These are phyloP conservation scores for Geotrypetes seraphini DNA, from an alignment of 2,797 vertebrate genomes.

Conservation along the genomic window DNA sequence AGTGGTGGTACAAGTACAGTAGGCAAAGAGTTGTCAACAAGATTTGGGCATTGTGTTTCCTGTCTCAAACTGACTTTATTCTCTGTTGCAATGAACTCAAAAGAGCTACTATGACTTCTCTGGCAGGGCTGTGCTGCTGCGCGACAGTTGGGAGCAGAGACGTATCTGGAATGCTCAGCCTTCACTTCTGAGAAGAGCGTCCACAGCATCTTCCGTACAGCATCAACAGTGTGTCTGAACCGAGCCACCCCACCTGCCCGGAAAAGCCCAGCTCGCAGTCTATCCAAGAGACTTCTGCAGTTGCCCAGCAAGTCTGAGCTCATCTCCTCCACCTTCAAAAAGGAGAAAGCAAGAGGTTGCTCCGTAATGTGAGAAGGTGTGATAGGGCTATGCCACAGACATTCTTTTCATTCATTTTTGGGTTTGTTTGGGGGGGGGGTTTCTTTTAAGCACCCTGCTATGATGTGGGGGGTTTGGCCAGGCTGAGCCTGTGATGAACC, in stretches of 20 bases:
- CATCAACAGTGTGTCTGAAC: constrained; percentile 72
- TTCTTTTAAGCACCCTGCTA: background rate
- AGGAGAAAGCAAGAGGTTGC: constrained; percentile 87
- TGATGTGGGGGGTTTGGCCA: background rate
- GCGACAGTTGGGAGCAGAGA: constrained; percentile 78
- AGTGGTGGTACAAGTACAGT: no score
- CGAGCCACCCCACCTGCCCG: constrained; percentile 54
- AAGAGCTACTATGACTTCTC: no score
- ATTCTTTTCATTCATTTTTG: no score
- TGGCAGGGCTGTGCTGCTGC: constrained; percentile 74
- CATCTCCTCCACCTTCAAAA: constrained; percentile 81
- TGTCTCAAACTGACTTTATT: no score
- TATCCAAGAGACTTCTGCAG: constrained; percentile 84
- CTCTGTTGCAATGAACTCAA: no score
- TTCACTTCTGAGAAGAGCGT: constrained; percentile 93
- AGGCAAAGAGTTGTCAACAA: no score
- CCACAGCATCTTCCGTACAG: constrained; percentile 80
- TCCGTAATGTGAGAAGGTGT: constrained; percentile 84
- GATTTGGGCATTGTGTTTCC: no score
- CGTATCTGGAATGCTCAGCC: constrained; percentile 86
- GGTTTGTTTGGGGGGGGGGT: no score
- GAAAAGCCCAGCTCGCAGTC: constrained; percentile 65
- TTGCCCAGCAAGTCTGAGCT: constrained; percentile 79
- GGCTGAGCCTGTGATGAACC: no score
- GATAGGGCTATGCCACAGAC: no score